Conservation (phyloP, 2,888 invertebrate species). For the Coenonympha glycerion region DNA sequence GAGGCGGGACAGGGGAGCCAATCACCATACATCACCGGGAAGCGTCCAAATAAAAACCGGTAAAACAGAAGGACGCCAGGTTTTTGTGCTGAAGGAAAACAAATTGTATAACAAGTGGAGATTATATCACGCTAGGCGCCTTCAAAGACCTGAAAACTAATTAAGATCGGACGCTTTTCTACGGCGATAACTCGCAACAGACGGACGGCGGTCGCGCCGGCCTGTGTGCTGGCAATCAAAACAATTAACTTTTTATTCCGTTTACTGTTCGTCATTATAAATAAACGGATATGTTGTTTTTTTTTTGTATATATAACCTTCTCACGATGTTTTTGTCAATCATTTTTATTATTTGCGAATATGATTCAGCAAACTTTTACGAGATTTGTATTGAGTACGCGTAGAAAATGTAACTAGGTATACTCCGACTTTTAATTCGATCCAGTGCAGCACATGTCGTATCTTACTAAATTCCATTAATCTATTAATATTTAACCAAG, state of each 20-base stretch:
- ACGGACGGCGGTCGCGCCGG: slow-evolving; percentile 51
- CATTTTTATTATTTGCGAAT: background rate
- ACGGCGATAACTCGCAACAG: slow-evolving; percentile 67
- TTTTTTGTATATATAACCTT: slow-evolving; percentile 39
- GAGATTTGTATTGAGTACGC: too few species aligned
- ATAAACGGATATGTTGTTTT: slow-evolving; percentile 33
- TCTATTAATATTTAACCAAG: too few species aligned
- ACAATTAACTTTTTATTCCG: slow-evolving; percentile 72
- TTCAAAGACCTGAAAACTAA: slow-evolving; percentile 75
- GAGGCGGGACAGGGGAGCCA: slow-evolving; percentile 67
- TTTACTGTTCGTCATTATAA: slow-evolving; percentile 37
- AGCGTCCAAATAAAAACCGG: slow-evolving; percentile 64
- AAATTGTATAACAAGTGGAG: slow-evolving; percentile 73
- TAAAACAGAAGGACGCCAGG: slow-evolving; percentile 63
- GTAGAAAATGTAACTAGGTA: too few species aligned
- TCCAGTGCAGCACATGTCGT: too few species aligned
- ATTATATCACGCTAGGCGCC: slow-evolving; percentile 72
- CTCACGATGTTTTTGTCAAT: slow-evolving; percentile 33
- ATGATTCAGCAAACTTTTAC: background rate
- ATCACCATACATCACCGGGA: slow-evolving; percentile 74
- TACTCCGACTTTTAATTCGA: too few species aligned
- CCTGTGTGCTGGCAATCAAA: slow-evolving; percentile 72
- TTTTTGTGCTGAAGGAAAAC: slow-evolving; percentile 70
- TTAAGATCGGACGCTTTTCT: slow-evolving; percentile 75
- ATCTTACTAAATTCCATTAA: too few species aligned